Base-by-base conservation (phyloP, 1,140 invertebrate species). In the Telenomus remus region DNA sequence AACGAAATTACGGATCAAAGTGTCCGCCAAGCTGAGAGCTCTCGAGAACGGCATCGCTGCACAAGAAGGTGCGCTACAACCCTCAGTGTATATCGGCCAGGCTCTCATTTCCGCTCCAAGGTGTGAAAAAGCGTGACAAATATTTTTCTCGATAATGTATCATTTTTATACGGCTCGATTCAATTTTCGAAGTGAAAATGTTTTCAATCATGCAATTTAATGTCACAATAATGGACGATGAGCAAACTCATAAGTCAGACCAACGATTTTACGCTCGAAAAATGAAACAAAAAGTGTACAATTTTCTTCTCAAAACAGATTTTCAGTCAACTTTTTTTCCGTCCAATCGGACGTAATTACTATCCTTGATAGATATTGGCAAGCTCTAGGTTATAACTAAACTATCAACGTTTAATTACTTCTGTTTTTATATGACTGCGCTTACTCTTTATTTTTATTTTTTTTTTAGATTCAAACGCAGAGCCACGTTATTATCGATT, bases 1-100 rank as follows among this genome's bases (percentile, higher is more conserved):
- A 87, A 87, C 79, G 76, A 84, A 84, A 80, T 87, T 87, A 85
- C 79, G 81, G 84, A 86, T 86, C 85, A 85, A 86, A 86, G 84
- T 85, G 80, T 80, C 79, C 64, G 64, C 53, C 37, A 44, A 61
- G 15, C 49, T 56, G 55, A 70, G 64, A 70, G 57, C 43, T 57
- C 59, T 77, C 61, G 44, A 39, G 37, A 54, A 68, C 63, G 34
- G 9, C 37, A 46, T 63, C 60, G 64, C 43, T 39, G 35, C 33
- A 47, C 49, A 57, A 64, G 49, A 60, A 61, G 56, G 9, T 61
- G 37, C n/a, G 65, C 49, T 43, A 49, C 39, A 27, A 27, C 13
- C 43, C 37, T 44, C 12, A 14, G 42, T 39, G 14, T 55, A 49
- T 68, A 71, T 72, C 57, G 51, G 44, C 59, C 34, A n/a, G 39